These are phyloP conservation scores for Myopa testacea DNA, from an alignment of 2,888 invertebrate genomes.

Conservation along the genomic window DNA sequence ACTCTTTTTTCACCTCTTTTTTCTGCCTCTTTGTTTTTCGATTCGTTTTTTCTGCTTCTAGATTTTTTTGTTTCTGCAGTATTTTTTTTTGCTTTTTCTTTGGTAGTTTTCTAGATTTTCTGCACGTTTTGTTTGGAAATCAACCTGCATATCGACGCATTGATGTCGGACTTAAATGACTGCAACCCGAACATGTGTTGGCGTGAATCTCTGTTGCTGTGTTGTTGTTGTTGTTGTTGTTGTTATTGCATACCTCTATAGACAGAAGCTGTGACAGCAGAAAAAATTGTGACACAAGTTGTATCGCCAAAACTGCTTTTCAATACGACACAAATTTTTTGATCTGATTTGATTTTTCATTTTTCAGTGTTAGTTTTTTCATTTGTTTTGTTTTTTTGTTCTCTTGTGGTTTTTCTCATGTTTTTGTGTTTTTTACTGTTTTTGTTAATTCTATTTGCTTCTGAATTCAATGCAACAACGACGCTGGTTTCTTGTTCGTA, in stretches of 20 bases:
- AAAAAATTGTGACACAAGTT: too few relatives aligned
- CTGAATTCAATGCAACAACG: too few relatives aligned
- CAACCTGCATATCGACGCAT: slow-evolving; percentile 2
- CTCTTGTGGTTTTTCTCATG: too few relatives aligned
- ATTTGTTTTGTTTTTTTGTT: too few relatives aligned
- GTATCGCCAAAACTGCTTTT: slow-evolving; percentile 8
- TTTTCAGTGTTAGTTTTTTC: not conserved
- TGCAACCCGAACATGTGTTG: slow-evolving; percentile 6
- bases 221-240: not conserved
- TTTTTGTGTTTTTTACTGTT: not conserved
- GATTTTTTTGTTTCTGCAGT: not conserved
- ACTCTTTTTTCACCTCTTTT: not conserved
- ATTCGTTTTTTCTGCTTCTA: slow-evolving; percentile 10
- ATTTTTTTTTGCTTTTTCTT: not conserved
- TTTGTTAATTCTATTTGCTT: too few relatives aligned
- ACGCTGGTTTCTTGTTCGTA: too few relatives aligned
- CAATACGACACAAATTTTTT: not conserved
- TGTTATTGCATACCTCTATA: not conserved
- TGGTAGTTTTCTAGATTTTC: slow-evolving; percentile 18
- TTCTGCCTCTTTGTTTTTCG: too few relatives aligned
- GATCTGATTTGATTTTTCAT: slow-evolving; percentile 25
- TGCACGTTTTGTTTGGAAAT: slow-evolving; percentile 16
- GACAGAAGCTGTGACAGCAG: too few relatives aligned
- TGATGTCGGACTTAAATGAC: slow-evolving; percentile 17
- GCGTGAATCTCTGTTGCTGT: too few relatives aligned